phyloP scores from a whole-genome alignment of 2,797 vertebrate genomes.

The Australoheros facetus region DNA sequence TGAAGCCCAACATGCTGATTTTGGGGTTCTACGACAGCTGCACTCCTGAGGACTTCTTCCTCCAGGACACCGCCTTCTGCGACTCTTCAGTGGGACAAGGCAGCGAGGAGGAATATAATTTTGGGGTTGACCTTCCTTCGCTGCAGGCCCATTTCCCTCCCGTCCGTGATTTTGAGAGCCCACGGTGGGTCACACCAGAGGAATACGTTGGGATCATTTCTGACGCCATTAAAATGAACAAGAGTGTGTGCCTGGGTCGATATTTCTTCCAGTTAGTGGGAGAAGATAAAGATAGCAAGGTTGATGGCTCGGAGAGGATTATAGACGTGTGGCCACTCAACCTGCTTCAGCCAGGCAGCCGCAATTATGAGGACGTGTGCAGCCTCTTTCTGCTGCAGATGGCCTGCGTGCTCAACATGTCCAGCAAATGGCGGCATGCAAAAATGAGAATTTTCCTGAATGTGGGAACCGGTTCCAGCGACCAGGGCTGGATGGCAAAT shows the following conservation, averaged over 20 bases:
- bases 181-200: conserved; percentile 80
- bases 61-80: conserved; percentile 86
- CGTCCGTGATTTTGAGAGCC: conserved; percentile 83
- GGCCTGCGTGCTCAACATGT: conserved; percentile 94
- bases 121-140: conserved; percentile 85
- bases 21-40: conserved; percentile 90
- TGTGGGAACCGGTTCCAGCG: conserved; percentile 81
- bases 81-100: conserved; percentile 50
- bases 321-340: conserved; percentile 94
- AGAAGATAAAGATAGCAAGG: conserved; percentile 72
- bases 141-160: conserved; percentile 90
- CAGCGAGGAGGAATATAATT: conserved; percentile 79
- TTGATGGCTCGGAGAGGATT: conserved; percentile 74
- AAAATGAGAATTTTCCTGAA: conserved; percentile 90
- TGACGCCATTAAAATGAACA: conserved; percentile 92
- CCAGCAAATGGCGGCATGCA: conserved; percentile 86
- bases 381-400: conserved; percentile 93
- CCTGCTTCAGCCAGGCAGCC: conserved; percentile 82
- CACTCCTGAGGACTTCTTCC: conserved; percentile 89
- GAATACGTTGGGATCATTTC: conserved; percentile 91
- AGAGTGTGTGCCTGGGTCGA: conserved; percentile 90
- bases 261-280: conserved; percentile 86
- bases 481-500: conserved; percentile 86
- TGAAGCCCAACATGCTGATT: conserved; percentile 93
- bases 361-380: conserved; percentile 86